Base-by-base conservation (phyloP, 2,888 invertebrate species). In the Brachypalpus laphriformis region DNA sequence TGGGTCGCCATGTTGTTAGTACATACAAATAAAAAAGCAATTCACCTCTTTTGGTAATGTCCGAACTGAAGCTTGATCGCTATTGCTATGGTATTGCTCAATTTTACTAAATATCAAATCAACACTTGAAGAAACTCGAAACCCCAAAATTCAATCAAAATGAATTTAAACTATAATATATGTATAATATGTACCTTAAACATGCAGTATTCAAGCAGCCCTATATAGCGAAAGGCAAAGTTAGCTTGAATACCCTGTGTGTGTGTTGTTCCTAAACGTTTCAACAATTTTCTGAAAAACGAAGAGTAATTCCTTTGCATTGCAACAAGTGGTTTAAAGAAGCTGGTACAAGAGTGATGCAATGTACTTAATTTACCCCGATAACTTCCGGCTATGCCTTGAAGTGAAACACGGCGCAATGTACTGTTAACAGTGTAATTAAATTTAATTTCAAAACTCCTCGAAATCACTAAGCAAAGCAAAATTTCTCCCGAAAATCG, bases 361-460 rank as follows among this genome's bases (percentile, higher is more conserved):
- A 7, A 8, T 6, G 42, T 42, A 7, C 1, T 47, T 8, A 47
- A 47, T 20, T 20, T 47, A 47, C 3, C 20, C 47, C n/a, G n/a
- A n/a, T n/a, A 25, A 54, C 31, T 54, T 54, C 8, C 16, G 9
- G 22, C 2, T 0, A 25, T n/a, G 6, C 4, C 25, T 25, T 49
- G 5, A n/a, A 22, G 49, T 49, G 9, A 49, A 25, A 47, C 16
- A 47, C 3, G 47, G 14, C 9, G n/a, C n/a, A 8, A n/a, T 37
- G 28, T 8, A 22, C 28, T n/a, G n/a, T n/a, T n/a, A n/a, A n/a
- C n/a, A 8, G 9, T 3, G 28, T 57, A 57, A 37, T 20, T 37
- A 37, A 34, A 37, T 57, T 57, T n/a, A 57, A 37, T 20, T 57
- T 57, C 20, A 57, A 37, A 57, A 37, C 20, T 57, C 20, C 9